Evolutionary conservation across 2,797 vertebrate genomes (phyloP).

Genomic region (Carapus acus): DNA sequence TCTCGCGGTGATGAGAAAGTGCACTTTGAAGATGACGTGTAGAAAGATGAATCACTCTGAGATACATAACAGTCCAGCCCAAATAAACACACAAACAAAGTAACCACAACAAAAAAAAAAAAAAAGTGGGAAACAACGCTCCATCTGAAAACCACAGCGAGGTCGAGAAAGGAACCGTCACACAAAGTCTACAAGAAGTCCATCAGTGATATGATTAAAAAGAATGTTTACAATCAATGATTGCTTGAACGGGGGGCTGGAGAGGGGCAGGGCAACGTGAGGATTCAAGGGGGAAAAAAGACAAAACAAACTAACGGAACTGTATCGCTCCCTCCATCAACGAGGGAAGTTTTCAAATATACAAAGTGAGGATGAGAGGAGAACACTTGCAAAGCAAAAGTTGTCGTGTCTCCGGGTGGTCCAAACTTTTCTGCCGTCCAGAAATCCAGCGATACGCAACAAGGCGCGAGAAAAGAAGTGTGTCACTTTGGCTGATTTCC

Average conservation of each 20-base stretch:
- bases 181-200: slow-evolving; percentile 39
- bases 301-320: slow-evolving; percentile 31
- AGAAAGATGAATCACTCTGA: slow-evolving; percentile 46
- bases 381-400: slow-evolving; percentile 43
- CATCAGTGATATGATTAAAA: slow-evolving; percentile 40
- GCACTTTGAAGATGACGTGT: slow-evolving; percentile 61
- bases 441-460: slow-evolving; percentile 25
- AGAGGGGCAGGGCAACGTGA: too few relatives aligned
- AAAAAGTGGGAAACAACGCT: slow-evolving; percentile 41
- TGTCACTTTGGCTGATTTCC: slow-evolving; percentile 70
- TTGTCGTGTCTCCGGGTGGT: slow-evolving; percentile 18
- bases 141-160: slow-evolving; percentile 37
- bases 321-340: slow-evolving; percentile 47
- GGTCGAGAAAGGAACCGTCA: slow-evolving; percentile 56
- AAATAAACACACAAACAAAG: too few relatives aligned
- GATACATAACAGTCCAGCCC: slow-evolving; percentile 60
- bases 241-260: too few relatives aligned
- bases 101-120: too few relatives aligned
- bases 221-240: slow-evolving; percentile 46
- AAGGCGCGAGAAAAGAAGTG: slow-evolving; percentile 26
- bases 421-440: slow-evolving; percentile 22
- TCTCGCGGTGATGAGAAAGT: slow-evolving; percentile 58
- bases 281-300: slow-evolving; percentile 17
- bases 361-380: slow-evolving; percentile 39
- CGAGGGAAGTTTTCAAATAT: slow-evolving; percentile 47